phyloP scores from a whole-genome alignment of 2,113 vertebrate species.

The Sterna hirundo region DNA sequence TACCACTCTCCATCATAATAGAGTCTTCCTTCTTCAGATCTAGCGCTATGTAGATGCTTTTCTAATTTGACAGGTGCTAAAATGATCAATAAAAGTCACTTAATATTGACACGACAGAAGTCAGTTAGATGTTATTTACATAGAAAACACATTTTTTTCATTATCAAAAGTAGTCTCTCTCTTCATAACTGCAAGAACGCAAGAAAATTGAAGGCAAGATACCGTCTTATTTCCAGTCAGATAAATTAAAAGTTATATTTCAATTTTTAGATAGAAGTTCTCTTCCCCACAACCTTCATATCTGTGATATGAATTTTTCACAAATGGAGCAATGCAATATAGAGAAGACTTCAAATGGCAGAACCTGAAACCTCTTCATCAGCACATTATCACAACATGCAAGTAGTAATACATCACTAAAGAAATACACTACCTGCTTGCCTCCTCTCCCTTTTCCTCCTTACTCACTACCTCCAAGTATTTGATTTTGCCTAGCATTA shows the following conservation, averaged over 20 bases:
- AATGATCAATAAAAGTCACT: conserved; percentile 47
- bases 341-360: not conserved
- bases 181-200: not conserved
- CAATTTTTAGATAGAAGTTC: not conserved
- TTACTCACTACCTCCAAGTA: not conserved
- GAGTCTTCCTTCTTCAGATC: conserved; percentile 91
- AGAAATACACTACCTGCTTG: not conserved
- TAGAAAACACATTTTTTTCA: not conserved
- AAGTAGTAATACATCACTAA: not conserved
- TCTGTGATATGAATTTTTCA: not conserved
- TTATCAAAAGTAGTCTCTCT: not conserved
- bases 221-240: not conserved
- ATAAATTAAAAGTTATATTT: not conserved
- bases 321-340: not conserved
- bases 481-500: not conserved
- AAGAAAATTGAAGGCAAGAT: not conserved
- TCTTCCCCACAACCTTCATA: not conserved
- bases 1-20: conserved; percentile 97
- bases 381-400: not conserved
- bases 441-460: not conserved
- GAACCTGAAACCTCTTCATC: not conserved
- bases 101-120: not conserved
- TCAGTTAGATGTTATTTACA: not conserved
- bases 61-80: conserved; percentile 87
- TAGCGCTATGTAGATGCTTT: conserved; percentile 87